Percentiles rank a stretch among this genome's conserved stretches.
phyloP scores from a whole-genome alignment of 2,113 vertebrate species.

The Phycodurus eques region DNA sequence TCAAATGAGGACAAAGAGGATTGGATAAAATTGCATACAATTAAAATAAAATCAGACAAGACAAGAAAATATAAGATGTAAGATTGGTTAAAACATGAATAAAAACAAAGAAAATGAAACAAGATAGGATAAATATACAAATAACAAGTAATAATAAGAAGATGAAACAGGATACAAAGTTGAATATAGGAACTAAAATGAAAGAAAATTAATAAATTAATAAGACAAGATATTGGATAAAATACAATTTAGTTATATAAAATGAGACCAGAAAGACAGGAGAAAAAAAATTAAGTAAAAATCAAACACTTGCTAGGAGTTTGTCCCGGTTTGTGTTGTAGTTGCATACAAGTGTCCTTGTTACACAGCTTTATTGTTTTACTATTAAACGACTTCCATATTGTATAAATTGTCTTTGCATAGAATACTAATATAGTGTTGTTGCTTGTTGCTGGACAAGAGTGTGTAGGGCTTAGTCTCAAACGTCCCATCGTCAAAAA shows the following conservation, averaged over 20 bases:
- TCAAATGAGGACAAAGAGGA: not conserved
- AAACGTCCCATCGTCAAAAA: not conserved
- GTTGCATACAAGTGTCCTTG: not conserved
- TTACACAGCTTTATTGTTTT: no score
- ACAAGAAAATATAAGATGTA: not conserved
- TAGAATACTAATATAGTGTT: not conserved
- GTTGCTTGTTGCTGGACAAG: not conserved
- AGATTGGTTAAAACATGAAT: not conserved
- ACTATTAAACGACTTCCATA: not conserved
- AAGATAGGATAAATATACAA: no score
- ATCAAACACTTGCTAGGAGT: not conserved
- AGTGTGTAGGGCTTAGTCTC: not conserved
- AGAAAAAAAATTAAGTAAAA: not conserved
- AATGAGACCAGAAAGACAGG: not conserved
- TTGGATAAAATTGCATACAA: not conserved
- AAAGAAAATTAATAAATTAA: not conserved
- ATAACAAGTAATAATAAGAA: no score
- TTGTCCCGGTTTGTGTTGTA: not conserved
- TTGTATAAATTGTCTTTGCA: not conserved
- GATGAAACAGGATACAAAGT: not conserved
- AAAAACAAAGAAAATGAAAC: not conserved
- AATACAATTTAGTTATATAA: not conserved
- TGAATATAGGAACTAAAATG: not conserved
- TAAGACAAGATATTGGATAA: not conserved
- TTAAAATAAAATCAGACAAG: not conserved